Base-by-base conservation (phyloP, 2,888 invertebrate genomes). In the Plebejus anna region DNA sequence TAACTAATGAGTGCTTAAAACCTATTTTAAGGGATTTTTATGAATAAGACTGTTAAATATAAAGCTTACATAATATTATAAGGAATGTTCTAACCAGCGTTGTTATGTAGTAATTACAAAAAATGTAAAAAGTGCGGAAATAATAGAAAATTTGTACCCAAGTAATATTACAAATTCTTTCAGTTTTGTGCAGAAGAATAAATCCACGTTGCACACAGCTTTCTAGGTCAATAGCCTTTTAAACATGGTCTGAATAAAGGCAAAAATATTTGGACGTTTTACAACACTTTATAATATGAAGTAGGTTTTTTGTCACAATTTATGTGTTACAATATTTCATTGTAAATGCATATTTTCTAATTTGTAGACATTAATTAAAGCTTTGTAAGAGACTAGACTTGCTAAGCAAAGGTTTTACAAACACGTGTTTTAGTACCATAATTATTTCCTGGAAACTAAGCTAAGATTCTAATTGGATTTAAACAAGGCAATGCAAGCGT, bases 181-280 rank as follows among this genome's bases (percentile, higher is more conserved):
- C 13, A 66, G 66, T 66, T 66, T 66, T 66, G 16, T 66, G 32
- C 71, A 42, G 38, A 71, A 71, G 71, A 71, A 71, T 71, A 71
- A 71, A 42, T 71, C 71, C 42, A 38, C 71, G 71, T 42, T 71
- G 71, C 71, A 71, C 42, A 71, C 38, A 66, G 71, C 71, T 71
- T 71, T 71, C 71, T 71, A 71, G 71, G 71, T 42, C 71, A 71
- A 71, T 71, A 71, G 71, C 42, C 71, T 42, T 42, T 71, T 71
- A 71, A 42, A 42, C 42, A 42, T 71, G 71, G 42, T n/a, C 71
- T 16, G 42, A 71, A 42, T 71, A 42, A 71, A 71, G 28, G 42
- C n/a, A 38, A 70, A 71, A 71, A 71, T 71, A 71, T 71, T 71
- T 71, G 71, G 71, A 9, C 70, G 22, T 71, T 71, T 71, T 71